Evolutionary conservation across 2,113 vertebrate genomes (phyloP), one percentile per base, ranked within the genome.

Genomic region (Leptocoma aspasia): DNA sequence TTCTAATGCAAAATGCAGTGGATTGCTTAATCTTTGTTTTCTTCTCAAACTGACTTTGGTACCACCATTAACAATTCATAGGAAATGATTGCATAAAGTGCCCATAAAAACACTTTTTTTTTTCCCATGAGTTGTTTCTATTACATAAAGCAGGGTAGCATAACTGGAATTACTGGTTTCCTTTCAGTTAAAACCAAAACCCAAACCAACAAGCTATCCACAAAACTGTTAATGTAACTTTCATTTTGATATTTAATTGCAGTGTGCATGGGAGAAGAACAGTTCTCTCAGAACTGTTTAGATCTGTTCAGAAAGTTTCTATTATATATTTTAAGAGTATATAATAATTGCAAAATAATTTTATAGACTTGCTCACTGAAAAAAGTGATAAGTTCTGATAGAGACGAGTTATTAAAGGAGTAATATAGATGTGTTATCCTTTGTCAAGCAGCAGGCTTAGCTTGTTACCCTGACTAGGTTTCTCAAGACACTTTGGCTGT

Each of bases 101-200:
- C 47, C 70, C 30, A n/a, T 94, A 88, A 88, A n/a, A 96, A 31
- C 16, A 50, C 28, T 52, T 20, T 10, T 26, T 17, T 71, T 63
- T 20, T 31, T 16, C 14, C 22, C 2, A 18, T 50, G 42, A 71
- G 12, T 85, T 91, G 68, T 88, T 95, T 82, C 54, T 91, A 54
- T 73, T 89, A n/a, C 56, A 20, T 76, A 44, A 90, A 92, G 49
- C 50, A 82, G 59, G 26, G 33, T 31, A 77, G 59, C 64, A n/a
- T 76, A 59, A 95, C 82, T 90, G 84, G 91, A 95, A 91, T 88
- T 91, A 90, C 84, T 88, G 45, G 85, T 95, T 95, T 94, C 30
- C 33, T 80, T 92, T 69, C 13, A 6, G 15, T 92, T 90, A 72
- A 39, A 47, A 24, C 10, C 49, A 35, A 73, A 21, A 1, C 15